Evolutionary conservation across 2,113 vertebrate genomes (phyloP), one percentile per base, ranked within the genome.

Genomic region (Amia ocellicauda): DNA sequence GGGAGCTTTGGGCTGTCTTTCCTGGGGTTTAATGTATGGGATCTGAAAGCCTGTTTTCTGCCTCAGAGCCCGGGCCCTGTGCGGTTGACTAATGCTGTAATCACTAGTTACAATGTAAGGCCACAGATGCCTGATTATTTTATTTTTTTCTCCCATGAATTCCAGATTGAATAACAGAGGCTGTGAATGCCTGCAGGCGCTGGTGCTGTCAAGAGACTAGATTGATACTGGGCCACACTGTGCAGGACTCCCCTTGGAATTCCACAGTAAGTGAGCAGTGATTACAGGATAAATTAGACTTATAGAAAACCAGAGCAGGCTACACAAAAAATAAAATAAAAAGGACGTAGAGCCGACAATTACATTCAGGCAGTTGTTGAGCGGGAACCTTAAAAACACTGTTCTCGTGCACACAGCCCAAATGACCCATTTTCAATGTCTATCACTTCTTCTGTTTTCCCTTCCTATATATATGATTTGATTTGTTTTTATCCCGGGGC

Each of bases 211-310:
- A 62, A 62, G 49, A 60, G 2, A 23, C 63, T 23, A 66, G 78
- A 75, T 72, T 63, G 68, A 72, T 75, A 74, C 61, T 3, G 51
- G 51, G 20, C n/a, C n/a, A n/a, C n/a, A n/a, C n/a, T n/a, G n/a
- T n/a, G n/a, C n/a, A 16, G 43, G 43, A 11, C 16, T 53, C 51
- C 51, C 51, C 17, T 20, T 23, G 51, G 51, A 53, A 14, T 23
- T 11, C 5, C 51, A 36, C 51, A 1, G 51, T 14, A 23, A 23
- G 51, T 14, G 20, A 53, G 9, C 20, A 42, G 31, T 13, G 16
- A 41, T 41, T 59, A 22, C 56, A 19, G 17, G 9, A 19, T n/a
- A 40, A 58, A 22, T 22, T 7, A 58, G 20, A 40, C 28, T 2
- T 36, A 58, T 10, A 60, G 58, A 42, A 27, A 43, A 23, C 40